Evolutionary conservation across 2,797 vertebrate genomes (phyloP), one percentile per base, ranked within the genome.

Genomic region (Alectoris magna): DNA sequence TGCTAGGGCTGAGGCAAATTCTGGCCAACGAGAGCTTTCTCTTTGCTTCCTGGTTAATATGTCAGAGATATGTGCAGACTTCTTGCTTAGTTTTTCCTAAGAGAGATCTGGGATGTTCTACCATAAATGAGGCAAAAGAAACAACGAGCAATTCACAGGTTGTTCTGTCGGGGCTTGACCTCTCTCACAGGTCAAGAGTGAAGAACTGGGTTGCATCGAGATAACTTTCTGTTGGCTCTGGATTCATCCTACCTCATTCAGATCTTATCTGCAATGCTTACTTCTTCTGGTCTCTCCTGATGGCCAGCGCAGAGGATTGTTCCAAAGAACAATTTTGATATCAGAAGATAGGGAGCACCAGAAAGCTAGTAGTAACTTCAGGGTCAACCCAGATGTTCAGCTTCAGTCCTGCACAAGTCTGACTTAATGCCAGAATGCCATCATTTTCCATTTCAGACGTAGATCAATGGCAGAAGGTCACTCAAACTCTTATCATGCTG

Each of bases 381-480:
- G 85, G 56, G 1, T 6, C 59, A 43, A 4, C 12, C n/a, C 60
- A 34, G 59, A n/a, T 6, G 17, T 17, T 46, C 24, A 66, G 4
- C 21, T 74, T 23, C 17, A 24, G 34, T 27, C 59, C 70, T 80
- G 15, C 21, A n/a, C 8, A 59, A 56, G 4, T 22, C 27, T 80
- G 19, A 18, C 48, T 78, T 58, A n/a, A 73, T 36, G 64, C 46
- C 56, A 11, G 17, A 1, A 18, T 0, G 0, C 10, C 62, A 15
- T 11, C 0, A 2, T 9, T 86, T 53, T 59, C 14, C 9, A 9
- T 26, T 76, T 87, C 22, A 36, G 17, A 12, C 0, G 1, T 3
- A n/a, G 2, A 63, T 19, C 73, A 92, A 62, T 1, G 2, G 1
- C 2, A 27, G 73, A 53, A 7, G 29, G 24, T 6, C 1, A 1